A percentile compares a stretch with the other conserved stretches of the same genome.
phyloP scores from a whole-genome alignment of 2,113 vertebrate species.

The Rana temporaria region DNA sequence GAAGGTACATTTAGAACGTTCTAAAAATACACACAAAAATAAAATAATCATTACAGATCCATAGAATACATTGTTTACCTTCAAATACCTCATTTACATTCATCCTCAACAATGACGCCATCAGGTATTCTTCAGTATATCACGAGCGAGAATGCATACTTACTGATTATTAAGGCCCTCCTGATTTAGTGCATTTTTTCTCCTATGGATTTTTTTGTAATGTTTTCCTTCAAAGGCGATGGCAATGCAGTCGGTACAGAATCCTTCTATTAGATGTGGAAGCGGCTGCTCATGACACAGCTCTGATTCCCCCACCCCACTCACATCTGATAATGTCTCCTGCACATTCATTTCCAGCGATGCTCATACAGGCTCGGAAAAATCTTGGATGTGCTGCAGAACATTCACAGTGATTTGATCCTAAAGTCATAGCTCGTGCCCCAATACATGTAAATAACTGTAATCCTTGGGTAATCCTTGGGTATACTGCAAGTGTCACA shows the following conservation, averaged over 20 bases:
- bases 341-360: conserved; percentile 18
- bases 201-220: neutral
- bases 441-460: no score
- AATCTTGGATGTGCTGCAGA: neutral
- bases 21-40: neutral
- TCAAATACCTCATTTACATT: neutral
- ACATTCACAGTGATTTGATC: neutral
- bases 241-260: conserved; percentile 11
- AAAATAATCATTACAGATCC: neutral
- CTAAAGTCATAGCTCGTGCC: neutral
- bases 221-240: neutral
- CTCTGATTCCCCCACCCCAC: conserved; percentile 38
- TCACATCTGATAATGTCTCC: conserved; percentile 39
- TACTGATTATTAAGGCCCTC: conserved; percentile 8
- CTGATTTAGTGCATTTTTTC: neutral
- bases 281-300: neutral
- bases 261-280: neutral
- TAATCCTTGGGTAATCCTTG: no score
- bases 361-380: conserved; percentile 8
- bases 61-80: neutral
- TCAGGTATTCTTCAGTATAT: neutral
- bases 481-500: no score
- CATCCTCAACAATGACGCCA: neutral
- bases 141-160: neutral
- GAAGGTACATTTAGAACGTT: neutral